These are phyloP conservation scores for Idris sp. DNA, from an alignment of 1,140 invertebrate species.

Conservation along the genomic window DNA sequence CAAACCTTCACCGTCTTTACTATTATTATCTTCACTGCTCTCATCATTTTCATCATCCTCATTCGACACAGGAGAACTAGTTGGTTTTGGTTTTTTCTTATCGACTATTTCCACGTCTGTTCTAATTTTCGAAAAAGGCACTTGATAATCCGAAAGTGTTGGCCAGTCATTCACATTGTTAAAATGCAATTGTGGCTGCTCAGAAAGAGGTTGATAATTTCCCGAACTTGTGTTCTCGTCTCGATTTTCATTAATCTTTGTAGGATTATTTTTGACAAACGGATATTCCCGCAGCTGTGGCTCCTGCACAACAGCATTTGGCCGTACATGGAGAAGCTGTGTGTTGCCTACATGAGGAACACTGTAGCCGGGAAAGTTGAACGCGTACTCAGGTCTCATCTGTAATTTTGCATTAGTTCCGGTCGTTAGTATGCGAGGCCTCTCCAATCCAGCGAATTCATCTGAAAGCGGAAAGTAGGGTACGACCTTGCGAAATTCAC, in stretches of 20 bases:
- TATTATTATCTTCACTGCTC: constrained; percentile 40
- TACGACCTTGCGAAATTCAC: neutral
- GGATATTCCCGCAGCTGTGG: constrained; percentile 54
- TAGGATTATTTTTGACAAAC: constrained; percentile 57
- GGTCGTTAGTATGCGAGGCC: constrained; percentile 55
- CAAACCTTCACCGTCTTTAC: constrained; percentile 40
- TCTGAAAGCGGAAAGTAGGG: constrained; percentile 31
- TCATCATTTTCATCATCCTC: constrained; percentile 61
- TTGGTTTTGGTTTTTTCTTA: constrained; percentile 67
- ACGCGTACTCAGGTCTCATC: constrained; percentile 43
- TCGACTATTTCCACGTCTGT: constrained; percentile 72
- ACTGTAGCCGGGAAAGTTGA: constrained; percentile 46
- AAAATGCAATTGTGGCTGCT: constrained; percentile 73
- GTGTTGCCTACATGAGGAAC: constrained; percentile 20
- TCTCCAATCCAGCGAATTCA: constrained; percentile 45
- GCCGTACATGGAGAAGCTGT: constrained; percentile 15
- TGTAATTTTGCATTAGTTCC: constrained; percentile 54
- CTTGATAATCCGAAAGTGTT: neutral
- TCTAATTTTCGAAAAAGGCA: constrained; percentile 51
- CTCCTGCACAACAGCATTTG: constrained; percentile 32
- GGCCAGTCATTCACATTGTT: constrained; percentile 12
- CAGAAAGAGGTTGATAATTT: constrained; percentile 65
- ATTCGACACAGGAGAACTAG: constrained; percentile 44
- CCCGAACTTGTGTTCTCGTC: constrained; percentile 13
- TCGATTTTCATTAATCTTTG: constrained; percentile 20